phyloP scores from a whole-genome alignment of 2,888 invertebrate species.

The Notocelia uddmanniana region DNA sequence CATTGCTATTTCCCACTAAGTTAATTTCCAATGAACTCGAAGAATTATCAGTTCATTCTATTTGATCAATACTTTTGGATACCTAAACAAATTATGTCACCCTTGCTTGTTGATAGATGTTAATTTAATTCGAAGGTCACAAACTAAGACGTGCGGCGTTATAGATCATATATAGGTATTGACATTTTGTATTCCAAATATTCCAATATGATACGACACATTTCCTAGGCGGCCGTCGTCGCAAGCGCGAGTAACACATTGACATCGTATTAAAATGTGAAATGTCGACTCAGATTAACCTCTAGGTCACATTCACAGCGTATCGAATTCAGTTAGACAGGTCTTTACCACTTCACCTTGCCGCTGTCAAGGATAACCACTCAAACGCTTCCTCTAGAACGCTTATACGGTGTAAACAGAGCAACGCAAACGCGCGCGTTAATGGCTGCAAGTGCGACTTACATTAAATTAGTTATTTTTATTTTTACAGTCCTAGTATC shows the following conservation, averaged over 20 bases:
- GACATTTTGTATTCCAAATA: background rate
- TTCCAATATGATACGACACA: background rate
- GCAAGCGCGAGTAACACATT: background rate
- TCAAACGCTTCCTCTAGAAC: constrained; percentile 69
- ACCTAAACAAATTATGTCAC: background rate
- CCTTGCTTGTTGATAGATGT: constrained; percentile 6
- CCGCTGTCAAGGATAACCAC: constrained; percentile 78
- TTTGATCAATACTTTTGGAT: background rate
- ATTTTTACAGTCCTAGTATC: background rate
- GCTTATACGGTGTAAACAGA: constrained; percentile 50
- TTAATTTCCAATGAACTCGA: background rate
- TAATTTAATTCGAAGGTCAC: constrained; percentile 3
- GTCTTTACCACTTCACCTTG: constrained; percentile 66
- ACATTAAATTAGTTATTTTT: constrained; percentile 10
- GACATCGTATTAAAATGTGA: background rate
- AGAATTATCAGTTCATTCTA: background rate
- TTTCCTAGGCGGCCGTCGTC: background rate
- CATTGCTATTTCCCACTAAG: too few species aligned
- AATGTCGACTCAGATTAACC: background rate
- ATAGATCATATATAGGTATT: background rate
- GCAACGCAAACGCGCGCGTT: constrained; percentile 37
- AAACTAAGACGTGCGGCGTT: background rate
- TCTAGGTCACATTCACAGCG: background rate
- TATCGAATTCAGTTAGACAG: constrained; percentile 52
- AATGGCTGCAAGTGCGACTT: background rate